Evolutionary conservation across 2,888 invertebrate species (phyloP), one percentile per base, ranked within the genome.

Genomic region (Diloba caeruleocephala): DNA sequence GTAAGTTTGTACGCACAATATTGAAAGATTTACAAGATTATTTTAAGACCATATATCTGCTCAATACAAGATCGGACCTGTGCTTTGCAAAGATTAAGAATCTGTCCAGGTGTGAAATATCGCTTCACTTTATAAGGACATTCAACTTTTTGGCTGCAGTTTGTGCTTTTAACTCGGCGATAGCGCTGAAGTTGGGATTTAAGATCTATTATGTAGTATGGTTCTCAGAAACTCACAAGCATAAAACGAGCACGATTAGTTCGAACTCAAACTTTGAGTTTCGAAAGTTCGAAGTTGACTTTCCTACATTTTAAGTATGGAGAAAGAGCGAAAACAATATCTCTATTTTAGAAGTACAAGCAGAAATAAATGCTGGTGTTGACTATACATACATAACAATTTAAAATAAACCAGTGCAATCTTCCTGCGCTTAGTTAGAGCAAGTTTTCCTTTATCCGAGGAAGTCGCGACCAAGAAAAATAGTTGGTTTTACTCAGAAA

Each of bases 391-490:
- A 52, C 45, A 42, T 50, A 52, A 48, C 39, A 45, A 32, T 28
- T 36, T 43, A 23, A 48, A 58, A 71, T 68, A 72, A 76, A 74
- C 63, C 64, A 68, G 66, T 63, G 65, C 67, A 63, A 72, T 76
- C 67, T 71, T 74, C 61, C 60, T 55, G 54, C 62, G 61, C 63
- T 74, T 54, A 64, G 70, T 67, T 60, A 55, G 61, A 67, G 48
- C 41, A 80, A 81, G 74, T 79, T 79, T 71, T 62, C 65, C 59
- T 71, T 70, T 71, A 71, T 65, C 60, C 64, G 44, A 45, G 28
- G 38, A 56, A 72, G 70, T 71, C 46, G 38, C 46, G 67, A 50
- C 66, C 59, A 76, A 76, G 79, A 78, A 80, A 81, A 79, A 76
- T 77, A 70, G 78, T 74, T 58, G 59, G 70, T 70, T 62, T 66